Conservation (phyloP, 2,888 invertebrate genomes). For the Leucoma salicis region DNA sequence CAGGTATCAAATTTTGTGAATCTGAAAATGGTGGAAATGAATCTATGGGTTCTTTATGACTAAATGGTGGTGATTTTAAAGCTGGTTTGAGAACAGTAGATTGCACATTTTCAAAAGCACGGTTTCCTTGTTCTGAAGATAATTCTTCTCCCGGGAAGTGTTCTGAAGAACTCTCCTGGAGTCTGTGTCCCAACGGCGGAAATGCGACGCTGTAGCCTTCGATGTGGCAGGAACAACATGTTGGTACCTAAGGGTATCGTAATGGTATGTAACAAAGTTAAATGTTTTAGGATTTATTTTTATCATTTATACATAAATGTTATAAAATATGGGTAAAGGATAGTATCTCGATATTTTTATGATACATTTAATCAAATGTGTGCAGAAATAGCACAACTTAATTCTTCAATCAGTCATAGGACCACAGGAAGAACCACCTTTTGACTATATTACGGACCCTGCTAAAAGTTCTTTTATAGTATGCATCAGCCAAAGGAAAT, state of each 20-base stretch:
- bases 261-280: no score
- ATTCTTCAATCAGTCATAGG: no score
- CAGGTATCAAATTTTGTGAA: constrained; percentile 63
- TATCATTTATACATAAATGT: no score
- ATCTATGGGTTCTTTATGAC: constrained; percentile 39
- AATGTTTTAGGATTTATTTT: no score
- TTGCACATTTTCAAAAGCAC: constrained; percentile 73
- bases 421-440: no score
- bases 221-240: constrained; percentile 91
- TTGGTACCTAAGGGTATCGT: constrained; percentile 84
- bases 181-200: constrained; percentile 82
- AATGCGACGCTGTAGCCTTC: constrained; percentile 88
- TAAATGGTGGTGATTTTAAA: constrained; percentile 59
- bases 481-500: no score
- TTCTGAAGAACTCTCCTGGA: constrained; percentile 76
- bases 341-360: no score
- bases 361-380: no score
- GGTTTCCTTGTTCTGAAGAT: constrained; percentile 69
- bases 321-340: no score
- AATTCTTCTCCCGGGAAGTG: constrained; percentile 82
- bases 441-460: no score
- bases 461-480: no score
- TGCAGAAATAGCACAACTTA: no score
- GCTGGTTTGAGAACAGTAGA: constrained; percentile 62
- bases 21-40: constrained; percentile 48